A percentile compares a stretch with the other conserved stretches of the same genome.
Conservation (phyloP, 2,888 invertebrate genomes). For the Euzetes globulus region DNA sequence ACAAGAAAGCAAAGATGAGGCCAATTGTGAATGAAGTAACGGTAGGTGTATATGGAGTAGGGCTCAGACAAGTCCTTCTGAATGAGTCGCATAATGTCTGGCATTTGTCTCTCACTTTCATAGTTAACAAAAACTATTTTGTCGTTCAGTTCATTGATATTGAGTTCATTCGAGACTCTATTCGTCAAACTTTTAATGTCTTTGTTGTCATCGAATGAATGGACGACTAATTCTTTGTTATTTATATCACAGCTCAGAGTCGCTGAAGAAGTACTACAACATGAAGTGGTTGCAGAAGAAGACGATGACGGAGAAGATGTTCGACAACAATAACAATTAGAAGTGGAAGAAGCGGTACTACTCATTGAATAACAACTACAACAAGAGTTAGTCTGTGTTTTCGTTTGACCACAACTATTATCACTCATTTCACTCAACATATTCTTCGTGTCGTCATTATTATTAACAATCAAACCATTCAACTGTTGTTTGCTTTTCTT, state of each 20-base stretch:
- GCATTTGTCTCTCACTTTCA: slow-evolving; percentile 94
- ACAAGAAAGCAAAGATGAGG: slow-evolving; percentile 95
- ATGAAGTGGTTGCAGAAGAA: neutral
- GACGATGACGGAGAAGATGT: neutral
- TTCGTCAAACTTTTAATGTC: neutral
- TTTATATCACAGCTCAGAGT: neutral
- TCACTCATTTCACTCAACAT: neutral
- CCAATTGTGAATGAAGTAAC: slow-evolving; percentile 99
- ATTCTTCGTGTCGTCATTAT: neutral
- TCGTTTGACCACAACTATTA: neutral
- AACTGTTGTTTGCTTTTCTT: neutral
- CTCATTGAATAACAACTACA: neutral
- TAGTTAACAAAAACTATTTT: slow-evolving; percentile 52
- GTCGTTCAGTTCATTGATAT: neutral
- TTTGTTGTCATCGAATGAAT: neutral
- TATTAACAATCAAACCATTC: neutral
- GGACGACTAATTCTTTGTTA: neutral
- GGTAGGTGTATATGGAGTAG: slow-evolving; percentile 98
- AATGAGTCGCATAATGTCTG: slow-evolving; percentile 96
- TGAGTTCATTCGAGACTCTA: neutral
- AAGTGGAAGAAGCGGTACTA: no score
- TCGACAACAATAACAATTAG: neutral
- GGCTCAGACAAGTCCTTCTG: slow-evolving; percentile 99
- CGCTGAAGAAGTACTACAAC: neutral
- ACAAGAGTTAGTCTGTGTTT: neutral